phyloP scores from a whole-genome alignment of 2,888 invertebrate genomes.

The Epirrhoe alternata region DNA sequence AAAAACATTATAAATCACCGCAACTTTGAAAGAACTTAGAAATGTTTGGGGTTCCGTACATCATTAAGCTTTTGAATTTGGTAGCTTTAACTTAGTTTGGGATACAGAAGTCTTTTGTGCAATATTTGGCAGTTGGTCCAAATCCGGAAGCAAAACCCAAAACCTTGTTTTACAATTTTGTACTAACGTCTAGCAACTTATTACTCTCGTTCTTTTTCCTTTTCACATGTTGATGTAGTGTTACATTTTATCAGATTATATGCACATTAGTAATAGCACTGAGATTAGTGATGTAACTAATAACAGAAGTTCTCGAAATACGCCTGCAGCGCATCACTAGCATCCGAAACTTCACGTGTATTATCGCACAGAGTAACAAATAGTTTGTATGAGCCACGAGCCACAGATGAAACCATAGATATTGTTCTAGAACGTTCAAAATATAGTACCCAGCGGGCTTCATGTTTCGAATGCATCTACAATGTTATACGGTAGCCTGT shows the following conservation, averaged over 20 bases:
- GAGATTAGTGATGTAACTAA: not conserved
- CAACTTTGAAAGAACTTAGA: conserved; percentile 38
- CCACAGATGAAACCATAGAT: not conserved
- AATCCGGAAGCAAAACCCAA: not conserved
- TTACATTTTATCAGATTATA: no score
- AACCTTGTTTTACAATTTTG: no score
- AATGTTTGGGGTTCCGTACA: conserved; percentile 34
- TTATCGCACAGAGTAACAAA: conserved; percentile 9
- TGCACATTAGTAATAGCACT: not conserved
- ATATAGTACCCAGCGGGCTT: conserved; percentile 14
- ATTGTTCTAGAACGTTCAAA: not conserved
- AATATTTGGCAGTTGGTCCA: not conserved
- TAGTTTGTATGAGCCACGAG: not conserved
- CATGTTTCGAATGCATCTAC: not conserved
- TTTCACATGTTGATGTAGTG: no score
- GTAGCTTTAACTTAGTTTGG: conserved; percentile 18
- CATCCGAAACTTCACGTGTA: conserved; percentile 12
- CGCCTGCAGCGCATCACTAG: conserved; percentile 22
- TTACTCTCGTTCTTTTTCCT: no score
- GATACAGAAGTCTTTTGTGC: conserved; percentile 10
- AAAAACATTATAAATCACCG: conserved; percentile 70
- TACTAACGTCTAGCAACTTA: no score
- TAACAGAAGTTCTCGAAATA: conserved; percentile 4
- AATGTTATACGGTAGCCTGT: not conserved
- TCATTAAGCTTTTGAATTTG: conserved; percentile 32